A percentile compares a stretch with the other conserved stretches of the same genome.
Conservation (phyloP, 2,888 invertebrate species). For the Dasysyrphus albostriatus region DNA sequence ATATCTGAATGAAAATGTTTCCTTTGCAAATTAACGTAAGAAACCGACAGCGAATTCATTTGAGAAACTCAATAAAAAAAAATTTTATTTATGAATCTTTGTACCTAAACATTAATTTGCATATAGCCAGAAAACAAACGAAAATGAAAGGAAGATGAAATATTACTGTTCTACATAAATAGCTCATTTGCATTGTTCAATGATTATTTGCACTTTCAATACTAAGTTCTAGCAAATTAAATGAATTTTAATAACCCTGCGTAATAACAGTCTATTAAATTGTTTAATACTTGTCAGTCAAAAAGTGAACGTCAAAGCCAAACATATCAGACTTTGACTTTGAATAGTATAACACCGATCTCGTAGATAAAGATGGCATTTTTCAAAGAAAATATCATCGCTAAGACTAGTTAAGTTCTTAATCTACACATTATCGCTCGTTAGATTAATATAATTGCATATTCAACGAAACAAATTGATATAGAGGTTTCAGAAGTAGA, state of each 20-base stretch:
- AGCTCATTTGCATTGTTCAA: not conserved
- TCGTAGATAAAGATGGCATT: not conserved
- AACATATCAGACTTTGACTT: not conserved
- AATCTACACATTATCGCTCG: not conserved
- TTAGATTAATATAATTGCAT: not conserved
- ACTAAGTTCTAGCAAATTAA: not conserved
- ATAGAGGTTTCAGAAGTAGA: not conserved
- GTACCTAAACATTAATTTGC: too few relatives aligned
- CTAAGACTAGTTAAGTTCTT: not conserved
- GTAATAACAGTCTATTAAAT: not conserved
- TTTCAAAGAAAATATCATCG: not conserved
- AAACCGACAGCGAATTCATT: too few relatives aligned
- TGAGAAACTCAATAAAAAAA: too few relatives aligned
- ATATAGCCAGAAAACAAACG: not conserved
- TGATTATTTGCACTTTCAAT: not conserved
- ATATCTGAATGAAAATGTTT: too few relatives aligned
- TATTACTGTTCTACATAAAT: not conserved
- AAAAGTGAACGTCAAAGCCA: conserved; percentile 50
- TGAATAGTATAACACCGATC: not conserved
- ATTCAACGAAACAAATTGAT: not conserved
- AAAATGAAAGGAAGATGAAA: conserved; percentile 1
- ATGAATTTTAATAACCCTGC: not conserved
- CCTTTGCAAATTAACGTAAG: too few relatives aligned
- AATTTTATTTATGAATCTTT: too few relatives aligned
- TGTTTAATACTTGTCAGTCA: conserved; percentile 12